Percentiles rank a stretch among this genome's conserved stretches.
phyloP scores from a whole-genome alignment of 2,797 vertebrate genomes.

The Leuciscus waleckii region DNA sequence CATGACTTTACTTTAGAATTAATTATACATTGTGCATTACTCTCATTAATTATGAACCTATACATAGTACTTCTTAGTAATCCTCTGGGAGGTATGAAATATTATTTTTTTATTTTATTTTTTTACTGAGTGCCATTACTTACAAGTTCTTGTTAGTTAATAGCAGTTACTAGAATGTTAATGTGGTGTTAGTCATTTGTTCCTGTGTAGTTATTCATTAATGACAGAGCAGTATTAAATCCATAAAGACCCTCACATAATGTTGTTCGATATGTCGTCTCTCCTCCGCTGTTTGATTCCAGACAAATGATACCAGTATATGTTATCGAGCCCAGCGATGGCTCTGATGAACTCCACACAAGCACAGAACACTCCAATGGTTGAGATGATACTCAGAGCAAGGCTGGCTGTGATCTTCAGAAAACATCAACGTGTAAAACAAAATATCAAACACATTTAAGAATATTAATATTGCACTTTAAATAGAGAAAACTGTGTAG shows the following conservation, averaged over 20 bases:
- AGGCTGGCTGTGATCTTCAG: constrained; percentile 59
- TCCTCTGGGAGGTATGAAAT: background rate
- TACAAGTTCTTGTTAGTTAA: too few species aligned
- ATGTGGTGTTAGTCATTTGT: background rate
- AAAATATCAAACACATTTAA: background rate
- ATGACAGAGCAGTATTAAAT: background rate
- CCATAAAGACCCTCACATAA: background rate
- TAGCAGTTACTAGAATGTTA: too few species aligned
- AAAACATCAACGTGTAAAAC: background rate
- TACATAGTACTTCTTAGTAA: too few species aligned
- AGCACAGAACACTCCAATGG: constrained; percentile 36
- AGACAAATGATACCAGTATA: rapidly evolving
- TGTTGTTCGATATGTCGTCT: rapidly evolving
- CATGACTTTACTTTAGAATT: too few species aligned
- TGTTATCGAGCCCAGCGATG: rapidly evolving
- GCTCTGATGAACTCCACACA: background rate
- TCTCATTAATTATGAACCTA: too few species aligned
- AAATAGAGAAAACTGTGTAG: background rate
- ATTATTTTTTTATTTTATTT: too few species aligned
- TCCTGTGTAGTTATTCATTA: background rate
- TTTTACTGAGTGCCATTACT: too few species aligned
- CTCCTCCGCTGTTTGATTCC: background rate
- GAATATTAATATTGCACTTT: background rate
- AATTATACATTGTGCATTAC: too few species aligned
- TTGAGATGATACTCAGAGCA: constrained; percentile 60